Percentiles rank a stretch among this genome's conserved stretches.
phyloP scores from a whole-genome alignment of 2,113 vertebrate species.

The Synchiropus splendidus region DNA sequence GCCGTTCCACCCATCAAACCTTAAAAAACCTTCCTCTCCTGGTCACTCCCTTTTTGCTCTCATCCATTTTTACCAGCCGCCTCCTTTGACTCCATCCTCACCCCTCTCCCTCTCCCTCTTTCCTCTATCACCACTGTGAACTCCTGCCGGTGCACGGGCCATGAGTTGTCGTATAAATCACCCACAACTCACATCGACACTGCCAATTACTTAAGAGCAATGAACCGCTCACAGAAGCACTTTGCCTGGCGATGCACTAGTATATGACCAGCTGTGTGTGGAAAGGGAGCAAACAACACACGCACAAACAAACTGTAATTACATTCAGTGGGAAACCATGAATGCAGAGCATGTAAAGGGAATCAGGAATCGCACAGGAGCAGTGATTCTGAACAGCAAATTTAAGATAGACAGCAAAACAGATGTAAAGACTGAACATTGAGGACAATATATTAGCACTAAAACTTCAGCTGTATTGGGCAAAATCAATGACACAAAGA shows the following conservation, averaged over 20 bases:
- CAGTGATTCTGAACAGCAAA: too few species aligned
- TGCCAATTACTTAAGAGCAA: slow-evolving; percentile 46
- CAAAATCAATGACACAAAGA: too few species aligned
- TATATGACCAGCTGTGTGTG: neutral
- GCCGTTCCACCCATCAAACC: slow-evolving; percentile 13
- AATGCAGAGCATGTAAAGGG: too few species aligned
- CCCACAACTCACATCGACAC: slow-evolving; percentile 16
- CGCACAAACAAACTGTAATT: too few species aligned
- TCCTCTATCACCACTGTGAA: slow-evolving; percentile 16
- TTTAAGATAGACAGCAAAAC: too few species aligned
- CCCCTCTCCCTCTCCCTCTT: slow-evolving; percentile 9
- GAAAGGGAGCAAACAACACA: neutral
- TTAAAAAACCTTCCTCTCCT: slow-evolving; percentile 8
- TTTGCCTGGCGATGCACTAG: slow-evolving; percentile 2
- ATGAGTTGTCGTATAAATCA: slow-evolving; percentile 41
- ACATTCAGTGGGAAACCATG: too few species aligned
- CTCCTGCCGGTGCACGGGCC: slow-evolving; percentile 23
- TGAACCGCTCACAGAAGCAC: slow-evolving; percentile 11
- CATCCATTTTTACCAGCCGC: slow-evolving; percentile 8
- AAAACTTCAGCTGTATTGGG: too few species aligned
- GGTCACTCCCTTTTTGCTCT: slow-evolving; percentile 15
- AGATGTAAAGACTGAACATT: too few species aligned
- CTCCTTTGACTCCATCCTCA: slow-evolving; percentile 13
- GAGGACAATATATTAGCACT: too few species aligned
- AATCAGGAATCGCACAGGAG: too few species aligned